Evolutionary conservation across 2,797 vertebrate species (phyloP).

Genomic region (Loriculus beryllinus): DNA sequence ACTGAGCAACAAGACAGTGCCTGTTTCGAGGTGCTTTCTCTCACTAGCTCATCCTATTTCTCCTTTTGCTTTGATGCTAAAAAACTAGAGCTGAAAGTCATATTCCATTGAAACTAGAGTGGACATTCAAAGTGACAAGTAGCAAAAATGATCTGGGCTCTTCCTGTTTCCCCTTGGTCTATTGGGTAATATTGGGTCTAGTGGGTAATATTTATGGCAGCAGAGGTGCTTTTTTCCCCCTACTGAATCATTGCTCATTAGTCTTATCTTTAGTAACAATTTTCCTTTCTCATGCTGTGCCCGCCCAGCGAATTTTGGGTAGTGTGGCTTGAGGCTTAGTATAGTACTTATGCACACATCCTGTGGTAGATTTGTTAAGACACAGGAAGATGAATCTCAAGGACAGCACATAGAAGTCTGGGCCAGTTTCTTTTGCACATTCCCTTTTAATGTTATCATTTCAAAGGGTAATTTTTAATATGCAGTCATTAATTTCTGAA

Average conservation of each 20-base stretch:
- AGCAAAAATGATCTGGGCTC: not conserved
- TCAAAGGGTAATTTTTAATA: not conserved
- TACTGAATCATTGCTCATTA: not conserved
- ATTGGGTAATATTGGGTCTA: no score
- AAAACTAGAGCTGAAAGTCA: not conserved
- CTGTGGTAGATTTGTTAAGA: not conserved
- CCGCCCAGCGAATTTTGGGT: not conserved
- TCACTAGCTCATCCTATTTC: not conserved
- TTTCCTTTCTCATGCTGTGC: not conserved
- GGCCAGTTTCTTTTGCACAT: not conserved
- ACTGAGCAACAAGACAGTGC: not conserved
- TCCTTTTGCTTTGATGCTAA: not conserved
- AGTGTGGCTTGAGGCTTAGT: not conserved
- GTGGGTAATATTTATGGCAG: not conserved
- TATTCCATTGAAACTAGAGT: not conserved
- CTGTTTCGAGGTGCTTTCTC: not conserved
- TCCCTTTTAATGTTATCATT: not conserved
- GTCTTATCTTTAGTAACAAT: constrained; percentile 7
- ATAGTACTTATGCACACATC: not conserved
- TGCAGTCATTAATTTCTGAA: not conserved
- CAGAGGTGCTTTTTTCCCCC: not conserved
- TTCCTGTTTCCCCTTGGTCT: not conserved
- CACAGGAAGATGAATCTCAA: not conserved
- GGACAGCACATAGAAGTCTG: not conserved
- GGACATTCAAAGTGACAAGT: not conserved